A percentile compares a stretch with the other conserved stretches of the same genome.
These are phyloP conservation scores for Semicossyphus pulcher DNA, from an alignment of 2,113 vertebrate species.

Conservation along the genomic window DNA sequence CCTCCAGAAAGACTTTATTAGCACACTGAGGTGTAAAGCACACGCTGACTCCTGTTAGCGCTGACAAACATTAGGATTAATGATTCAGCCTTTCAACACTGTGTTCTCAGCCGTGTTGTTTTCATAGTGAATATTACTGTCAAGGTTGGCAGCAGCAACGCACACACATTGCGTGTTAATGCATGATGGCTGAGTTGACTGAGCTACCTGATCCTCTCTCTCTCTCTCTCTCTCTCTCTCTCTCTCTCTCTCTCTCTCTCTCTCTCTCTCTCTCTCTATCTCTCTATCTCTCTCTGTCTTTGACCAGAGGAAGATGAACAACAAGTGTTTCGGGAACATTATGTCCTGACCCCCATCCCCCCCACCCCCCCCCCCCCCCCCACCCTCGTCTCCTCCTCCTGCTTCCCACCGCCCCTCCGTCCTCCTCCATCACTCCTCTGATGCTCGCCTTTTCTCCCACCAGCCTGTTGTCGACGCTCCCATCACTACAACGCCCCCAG, in stretches of 20 bases:
- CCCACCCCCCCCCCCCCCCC: not conserved
- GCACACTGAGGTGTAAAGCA: too few species aligned
- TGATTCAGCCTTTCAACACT: slow-evolving; percentile 30
- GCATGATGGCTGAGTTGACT: slow-evolving; percentile 25
- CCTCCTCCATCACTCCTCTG: not conserved
- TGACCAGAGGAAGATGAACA: slow-evolving; percentile 59
- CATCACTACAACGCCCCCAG: not conserved
- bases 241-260: not conserved
- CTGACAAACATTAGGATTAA: slow-evolving; percentile 38
- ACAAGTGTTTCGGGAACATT: slow-evolving; percentile 74
- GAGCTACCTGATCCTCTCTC: slow-evolving; percentile 42
- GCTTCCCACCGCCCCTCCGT: not conserved
- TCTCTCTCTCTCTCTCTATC: not conserved
- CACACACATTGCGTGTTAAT: slow-evolving; percentile 32
- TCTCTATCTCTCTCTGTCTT: not conserved
- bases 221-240: slow-evolving; percentile 5
- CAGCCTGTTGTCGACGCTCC: not conserved
- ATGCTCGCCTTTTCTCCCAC: slow-evolving; percentile 17
- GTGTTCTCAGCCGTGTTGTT: slow-evolving; percentile 48
- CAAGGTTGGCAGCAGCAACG: slow-evolving; percentile 6
- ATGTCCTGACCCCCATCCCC: slow-evolving; percentile 26
- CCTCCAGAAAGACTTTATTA: too few species aligned
- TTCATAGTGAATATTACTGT: slow-evolving; percentile 39
- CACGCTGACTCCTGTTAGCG: not conserved
- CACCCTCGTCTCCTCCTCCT: not conserved